phyloP scores from a whole-genome alignment of 2,888 invertebrate genomes.

The Pterostichus madidus region DNA sequence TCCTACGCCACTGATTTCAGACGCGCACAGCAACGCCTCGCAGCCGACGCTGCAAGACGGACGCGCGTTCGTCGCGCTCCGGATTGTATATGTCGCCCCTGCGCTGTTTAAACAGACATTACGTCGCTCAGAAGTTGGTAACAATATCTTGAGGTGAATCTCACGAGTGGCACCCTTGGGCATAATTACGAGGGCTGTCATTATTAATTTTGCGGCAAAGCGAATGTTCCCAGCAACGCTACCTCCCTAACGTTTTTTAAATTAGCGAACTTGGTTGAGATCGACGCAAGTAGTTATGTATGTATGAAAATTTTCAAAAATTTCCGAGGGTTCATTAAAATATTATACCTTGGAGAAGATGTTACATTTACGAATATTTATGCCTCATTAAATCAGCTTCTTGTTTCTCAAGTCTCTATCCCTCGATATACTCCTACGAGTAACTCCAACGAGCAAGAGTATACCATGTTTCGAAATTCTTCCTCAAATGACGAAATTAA shows the following conservation, averaged over 20 bases:
- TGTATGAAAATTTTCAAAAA: conserved; percentile 53
- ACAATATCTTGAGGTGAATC: conserved; percentile 65
- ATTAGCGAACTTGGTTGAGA: conserved; percentile 41
- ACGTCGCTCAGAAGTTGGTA: conserved; percentile 63
- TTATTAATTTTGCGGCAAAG: conserved; percentile 67
- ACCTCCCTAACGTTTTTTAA: conserved; percentile 41
- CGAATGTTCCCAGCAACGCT: conserved; percentile 41
- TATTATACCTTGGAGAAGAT: conserved; percentile 45
- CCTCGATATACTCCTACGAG: no score
- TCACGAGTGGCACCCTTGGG: conserved; percentile 66
- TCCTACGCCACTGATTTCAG: background rate
- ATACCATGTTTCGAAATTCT: conserved; percentile 5
- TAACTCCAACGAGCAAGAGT: background rate
- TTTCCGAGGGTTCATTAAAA: conserved; percentile 46
- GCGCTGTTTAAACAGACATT: conserved; percentile 64
- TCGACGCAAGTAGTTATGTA: conserved; percentile 43
- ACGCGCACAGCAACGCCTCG: background rate
- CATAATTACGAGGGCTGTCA: conserved; percentile 67
- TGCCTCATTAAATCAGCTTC: conserved; percentile 50
- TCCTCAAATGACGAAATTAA: conserved; percentile 9
- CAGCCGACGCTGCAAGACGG: background rate
- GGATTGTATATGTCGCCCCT: conserved; percentile 43
- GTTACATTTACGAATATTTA: conserved; percentile 45
- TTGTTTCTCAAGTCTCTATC: background rate
- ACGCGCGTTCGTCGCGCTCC: background rate